Evolutionary conservation across 2,113 vertebrate species (phyloP).

Genomic region (Cacatua alba): DNA sequence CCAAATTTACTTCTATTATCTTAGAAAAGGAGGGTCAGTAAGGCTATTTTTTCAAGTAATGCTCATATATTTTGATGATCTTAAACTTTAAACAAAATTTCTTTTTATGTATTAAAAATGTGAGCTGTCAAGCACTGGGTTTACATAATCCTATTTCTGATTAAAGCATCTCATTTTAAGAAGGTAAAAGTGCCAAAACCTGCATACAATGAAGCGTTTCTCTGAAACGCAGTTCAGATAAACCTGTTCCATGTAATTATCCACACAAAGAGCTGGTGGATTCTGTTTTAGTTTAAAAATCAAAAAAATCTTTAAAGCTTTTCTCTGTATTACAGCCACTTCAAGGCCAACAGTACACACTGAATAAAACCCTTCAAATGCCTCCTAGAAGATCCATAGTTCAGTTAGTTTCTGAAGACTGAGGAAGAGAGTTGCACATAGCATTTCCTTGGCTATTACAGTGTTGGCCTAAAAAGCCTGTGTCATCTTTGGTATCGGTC

Average conservation of each 20-base stretch:
- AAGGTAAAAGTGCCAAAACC: background rate
- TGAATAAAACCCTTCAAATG: background rate
- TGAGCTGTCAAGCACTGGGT: background rate
- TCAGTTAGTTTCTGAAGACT: background rate
- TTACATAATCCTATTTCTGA: conserved; percentile 12
- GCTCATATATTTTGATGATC: background rate
- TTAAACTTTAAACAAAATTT: conserved; percentile 31
- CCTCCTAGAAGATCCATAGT: background rate
- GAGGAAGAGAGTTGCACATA: background rate
- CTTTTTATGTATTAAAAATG: conserved; percentile 6
- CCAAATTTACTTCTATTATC: background rate
- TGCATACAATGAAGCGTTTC: background rate
- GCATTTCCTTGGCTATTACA: background rate
- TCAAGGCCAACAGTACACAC: background rate
- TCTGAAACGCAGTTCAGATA: conserved; percentile 3
- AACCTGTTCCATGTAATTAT: background rate
- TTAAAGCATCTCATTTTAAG: conserved; percentile 13
- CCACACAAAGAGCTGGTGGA: background rate
- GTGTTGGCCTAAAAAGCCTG: background rate
- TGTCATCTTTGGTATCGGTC: background rate
- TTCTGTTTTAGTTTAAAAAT: background rate
- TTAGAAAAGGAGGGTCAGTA: background rate
- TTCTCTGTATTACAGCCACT: background rate
- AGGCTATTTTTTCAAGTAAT: background rate
- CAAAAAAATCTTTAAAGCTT: background rate